Conservation (phyloP, 2,888 invertebrate genomes). For the Lutraria lutraria region DNA sequence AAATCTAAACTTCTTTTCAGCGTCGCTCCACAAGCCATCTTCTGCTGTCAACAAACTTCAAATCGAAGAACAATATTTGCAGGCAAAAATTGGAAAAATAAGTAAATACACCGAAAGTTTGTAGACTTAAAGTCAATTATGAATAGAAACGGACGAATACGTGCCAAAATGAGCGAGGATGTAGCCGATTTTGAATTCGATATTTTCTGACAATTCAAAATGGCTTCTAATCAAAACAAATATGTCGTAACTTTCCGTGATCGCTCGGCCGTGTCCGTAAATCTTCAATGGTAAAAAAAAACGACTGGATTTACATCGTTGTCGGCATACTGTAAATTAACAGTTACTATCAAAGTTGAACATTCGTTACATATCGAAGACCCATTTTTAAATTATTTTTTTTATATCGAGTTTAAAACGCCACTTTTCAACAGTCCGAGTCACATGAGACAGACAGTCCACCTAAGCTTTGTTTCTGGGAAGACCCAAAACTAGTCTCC, state of each 20-base stretch:
- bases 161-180: conserved; percentile 14
- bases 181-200: conserved; percentile 2
- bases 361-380: too few relatives aligned
- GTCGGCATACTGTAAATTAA: conserved; percentile 17
- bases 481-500: too few relatives aligned
- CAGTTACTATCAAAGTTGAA: too few relatives aligned
- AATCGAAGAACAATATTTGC: neutral
- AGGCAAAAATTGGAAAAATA: neutral
- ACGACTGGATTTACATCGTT: conserved; percentile 13
- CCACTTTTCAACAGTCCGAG: too few relatives aligned
- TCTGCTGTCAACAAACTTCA: conserved; percentile 30
- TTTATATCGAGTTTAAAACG: too few relatives aligned
- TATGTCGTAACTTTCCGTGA: conserved; percentile 13
- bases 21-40: conserved; percentile 97
- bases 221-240: conserved; percentile 55
- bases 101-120: neutral
- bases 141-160: neutral
- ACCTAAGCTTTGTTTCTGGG: too few relatives aligned
- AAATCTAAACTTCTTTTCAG: conserved; percentile 97
- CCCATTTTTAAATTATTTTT: too few relatives aligned
- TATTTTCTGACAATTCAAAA: conserved; percentile 37
- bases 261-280: conserved; percentile 24
- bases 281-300: neutral
- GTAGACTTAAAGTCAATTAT: too few relatives aligned
- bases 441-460: too few relatives aligned